Evolutionary conservation across 2,888 invertebrate genomes (phyloP), one percentile per base, ranked within the genome.

Genomic region (Chymomyza procnemis): DNA sequence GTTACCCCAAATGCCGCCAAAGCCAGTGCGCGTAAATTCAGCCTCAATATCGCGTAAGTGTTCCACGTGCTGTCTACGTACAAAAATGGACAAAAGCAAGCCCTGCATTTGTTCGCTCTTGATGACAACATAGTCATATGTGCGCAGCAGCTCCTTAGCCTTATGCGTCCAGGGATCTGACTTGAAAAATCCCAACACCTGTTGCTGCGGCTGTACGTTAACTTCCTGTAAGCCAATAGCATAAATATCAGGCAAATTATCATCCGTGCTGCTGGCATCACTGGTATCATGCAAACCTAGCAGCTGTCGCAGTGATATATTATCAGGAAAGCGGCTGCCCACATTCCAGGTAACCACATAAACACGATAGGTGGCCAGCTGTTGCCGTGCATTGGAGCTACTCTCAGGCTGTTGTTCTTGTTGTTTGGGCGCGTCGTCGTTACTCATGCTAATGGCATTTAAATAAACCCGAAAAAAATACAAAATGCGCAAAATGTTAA

Each of bases 1-100:
- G 91, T 98, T 98, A 30, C 98, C 99, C 98, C 97, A 98, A 92
- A 97, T 94, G 64, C 98, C 98, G 30, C 95, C 95, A 71, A 98
- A 93, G 2, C 98, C 98, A 64, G 98, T 97, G 83, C 95, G 94
- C 0, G 97, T 97, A 80, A 95, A 96, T 88, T 96, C 95, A 2
- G 96, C 94, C 90, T 98, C 97, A 64, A 98, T 94, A 85, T 96
- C 95, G 74, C 96, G 93, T 56, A 98, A 91, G 91, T 95, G 95
- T n/a, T 94, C 92, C 4, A 98, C 91, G 91, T 97, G 96, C 82
- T 94, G 94, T 78, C 96, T 92, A 73, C 95, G 93, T 34, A 95
- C 94, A 89, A 96, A 98, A 14, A 97, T 92, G 62, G 95, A 93
- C 18, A 97, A 91, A 61, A 97, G 91, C 46, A 98, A 92, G 6